These are phyloP conservation scores for Rhipidura dahli DNA, from an alignment of 2,113 vertebrate genomes.

Conservation along the genomic window DNA sequence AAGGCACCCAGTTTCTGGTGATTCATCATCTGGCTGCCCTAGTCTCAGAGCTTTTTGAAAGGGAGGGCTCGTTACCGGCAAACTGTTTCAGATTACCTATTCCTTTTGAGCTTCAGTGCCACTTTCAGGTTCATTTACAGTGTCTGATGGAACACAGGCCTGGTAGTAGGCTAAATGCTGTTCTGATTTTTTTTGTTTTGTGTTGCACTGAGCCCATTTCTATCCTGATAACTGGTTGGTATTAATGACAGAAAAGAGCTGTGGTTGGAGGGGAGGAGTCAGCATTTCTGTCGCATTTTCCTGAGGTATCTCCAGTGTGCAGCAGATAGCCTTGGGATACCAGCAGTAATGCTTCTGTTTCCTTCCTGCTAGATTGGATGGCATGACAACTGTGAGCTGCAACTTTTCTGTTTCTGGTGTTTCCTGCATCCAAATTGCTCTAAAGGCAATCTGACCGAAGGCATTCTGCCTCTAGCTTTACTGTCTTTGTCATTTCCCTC, in stretches of 20 bases:
- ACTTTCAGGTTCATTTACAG: neutral
- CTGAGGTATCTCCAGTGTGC: neutral
- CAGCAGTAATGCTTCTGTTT: neutral
- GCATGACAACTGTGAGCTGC: neutral
- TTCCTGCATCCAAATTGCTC: neutral
- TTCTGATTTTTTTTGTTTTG: neutral
- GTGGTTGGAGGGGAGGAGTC: neutral
- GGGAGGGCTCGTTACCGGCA: neutral
- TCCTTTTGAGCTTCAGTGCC: neutral
- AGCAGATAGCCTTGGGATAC: neutral
- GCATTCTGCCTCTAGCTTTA: neutral
- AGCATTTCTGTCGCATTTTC: neutral
- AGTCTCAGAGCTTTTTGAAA: neutral
- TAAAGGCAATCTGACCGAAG: neutral
- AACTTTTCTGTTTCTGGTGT: neutral
- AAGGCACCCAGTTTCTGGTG: neutral
- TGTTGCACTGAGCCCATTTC: neutral
- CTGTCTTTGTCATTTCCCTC: neutral
- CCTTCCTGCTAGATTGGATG: neutral
- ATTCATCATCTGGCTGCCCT: neutral
- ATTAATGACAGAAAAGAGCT: neutral
- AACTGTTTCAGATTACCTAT: neutral
- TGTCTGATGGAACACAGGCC: neutral
- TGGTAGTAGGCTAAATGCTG: neutral
- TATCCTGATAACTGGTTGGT: neutral